A percentile compares a stretch with the other conserved stretches of the same genome.
phyloP scores from a whole-genome alignment of 2,113 vertebrate species.

The Haliaeetus leucogaster region DNA sequence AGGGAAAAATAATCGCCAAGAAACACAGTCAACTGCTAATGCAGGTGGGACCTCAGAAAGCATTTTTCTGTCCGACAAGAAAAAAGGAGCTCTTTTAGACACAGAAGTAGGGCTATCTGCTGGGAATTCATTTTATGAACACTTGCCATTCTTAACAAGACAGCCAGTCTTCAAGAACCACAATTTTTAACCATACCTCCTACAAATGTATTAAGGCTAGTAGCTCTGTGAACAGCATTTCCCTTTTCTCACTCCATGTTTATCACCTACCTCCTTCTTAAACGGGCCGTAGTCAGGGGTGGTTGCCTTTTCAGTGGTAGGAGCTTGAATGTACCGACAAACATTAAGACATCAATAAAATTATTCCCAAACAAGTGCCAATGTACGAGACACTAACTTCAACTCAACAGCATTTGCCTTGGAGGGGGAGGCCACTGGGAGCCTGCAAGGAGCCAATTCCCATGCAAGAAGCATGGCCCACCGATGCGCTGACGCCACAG shows the following conservation, averaged over 20 bases:
- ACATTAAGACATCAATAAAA: background rate
- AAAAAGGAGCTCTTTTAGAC: background rate
- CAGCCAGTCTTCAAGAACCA: background rate
- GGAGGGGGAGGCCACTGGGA: background rate
- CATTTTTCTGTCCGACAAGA: background rate
- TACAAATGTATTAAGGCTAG: background rate
- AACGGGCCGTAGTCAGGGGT: background rate
- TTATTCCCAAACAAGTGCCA: accelerated
- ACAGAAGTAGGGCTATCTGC: background rate
- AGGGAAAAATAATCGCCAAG: background rate
- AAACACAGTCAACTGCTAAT: background rate
- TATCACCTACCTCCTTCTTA: background rate
- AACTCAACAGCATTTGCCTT: background rate
- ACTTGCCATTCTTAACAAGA: background rate
- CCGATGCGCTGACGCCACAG: background rate
- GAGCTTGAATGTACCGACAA: accelerated
- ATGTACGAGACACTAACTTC: background rate
- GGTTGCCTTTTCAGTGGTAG: background rate
- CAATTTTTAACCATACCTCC: background rate
- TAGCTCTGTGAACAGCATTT: background rate
- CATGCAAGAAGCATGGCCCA: background rate
- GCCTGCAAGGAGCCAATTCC: background rate
- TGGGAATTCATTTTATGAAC: background rate
- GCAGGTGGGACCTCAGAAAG: background rate
- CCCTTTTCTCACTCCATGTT: background rate